Base-by-base conservation (phyloP, 2,888 invertebrate genomes). In the Anorthoa munda region DNA sequence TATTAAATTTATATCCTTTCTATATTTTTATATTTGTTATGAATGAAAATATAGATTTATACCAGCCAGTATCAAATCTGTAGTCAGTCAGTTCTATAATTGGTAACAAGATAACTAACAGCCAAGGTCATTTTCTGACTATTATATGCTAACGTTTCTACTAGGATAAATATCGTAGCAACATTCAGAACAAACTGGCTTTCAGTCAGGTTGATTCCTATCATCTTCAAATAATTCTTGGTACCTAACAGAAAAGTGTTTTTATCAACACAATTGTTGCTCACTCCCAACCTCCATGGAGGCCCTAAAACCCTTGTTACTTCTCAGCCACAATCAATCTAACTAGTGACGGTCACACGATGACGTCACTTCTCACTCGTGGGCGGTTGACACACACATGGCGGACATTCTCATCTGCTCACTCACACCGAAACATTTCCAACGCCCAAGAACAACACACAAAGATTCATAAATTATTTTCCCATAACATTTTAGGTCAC, bases 401-500 rank as follows among this genome's bases (percentile, higher is more conserved):
- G 87, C 86, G 86, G 83, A 83, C 83, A 85, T 82, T 84, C 79
- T 80, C 82, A 77, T 75, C 81, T 77, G 80, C 72, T 75, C 71
- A 76, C 64, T 63, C 77, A 80, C 76, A 80, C 84, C 31, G 45
- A 72, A 58, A 70, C 77, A 77, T 61, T 66, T 64, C 63, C 31
- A 72, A 79, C 69, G 61, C 58, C 65, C 70, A 81, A 55, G 45
- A 56, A 64, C 68, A 80, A 76, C 83, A 82, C 81, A 82, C 74
- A 66, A 79, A 74, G 73, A 77, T 65, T 69, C 72, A 83, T 83
- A 83, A 75, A 75, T 66, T 69, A 75, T 91, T 92, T 93, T 94
- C 94, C 93, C 93, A 94, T 94, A 93, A 90, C 90, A 92, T 94
- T 93, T 93, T 93, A 94, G 94, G 94, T 94, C 94, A 93, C 89